Conservation (phyloP, 1,140 invertebrate species). For the Drosophila subpulchrella region DNA sequence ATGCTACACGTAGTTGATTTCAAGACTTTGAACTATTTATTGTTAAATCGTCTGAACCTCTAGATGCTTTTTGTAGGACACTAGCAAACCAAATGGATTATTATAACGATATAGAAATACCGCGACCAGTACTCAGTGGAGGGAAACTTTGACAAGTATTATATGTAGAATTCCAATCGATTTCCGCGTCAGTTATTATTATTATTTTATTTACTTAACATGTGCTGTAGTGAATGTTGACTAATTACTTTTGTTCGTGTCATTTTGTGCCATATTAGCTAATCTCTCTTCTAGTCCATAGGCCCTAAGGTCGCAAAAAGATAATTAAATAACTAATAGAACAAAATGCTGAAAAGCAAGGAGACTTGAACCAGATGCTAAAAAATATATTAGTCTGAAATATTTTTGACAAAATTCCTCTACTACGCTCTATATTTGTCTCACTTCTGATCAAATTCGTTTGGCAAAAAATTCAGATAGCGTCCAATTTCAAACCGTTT, state of each 20-base stretch:
- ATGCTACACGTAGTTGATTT: slow-evolving; percentile 64
- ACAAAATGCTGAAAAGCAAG: slow-evolving; percentile 15
- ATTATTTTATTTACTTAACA: slow-evolving; percentile 64
- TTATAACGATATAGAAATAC: slow-evolving; percentile 51
- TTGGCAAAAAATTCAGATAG: slow-evolving; percentile 10
- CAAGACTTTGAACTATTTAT: slow-evolving; percentile 64
- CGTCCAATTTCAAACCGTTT: slow-evolving; percentile 43
- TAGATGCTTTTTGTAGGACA: slow-evolving; percentile 66
- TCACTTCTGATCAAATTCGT: slow-evolving; percentile 15
- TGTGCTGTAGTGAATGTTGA: slow-evolving; percentile 78
- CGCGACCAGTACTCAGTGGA: slow-evolving; percentile 75
- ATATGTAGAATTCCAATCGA: slow-evolving; percentile 78
- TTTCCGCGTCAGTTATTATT: slow-evolving; percentile 39
- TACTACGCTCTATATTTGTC: slow-evolving; percentile 7
- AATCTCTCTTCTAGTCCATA: slow-evolving; percentile 52
- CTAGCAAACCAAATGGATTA: slow-evolving; percentile 33
- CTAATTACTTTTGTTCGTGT: slow-evolving; percentile 69
- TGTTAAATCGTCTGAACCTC: slow-evolving; percentile 65
- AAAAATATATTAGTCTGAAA: slow-evolving; percentile 20
- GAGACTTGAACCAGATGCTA: slow-evolving; percentile 45
- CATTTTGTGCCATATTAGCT: slow-evolving; percentile 74
- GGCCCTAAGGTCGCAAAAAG: slow-evolving; percentile 43
- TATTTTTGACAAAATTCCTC: slow-evolving; percentile 33
- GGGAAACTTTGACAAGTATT: slow-evolving; percentile 75
- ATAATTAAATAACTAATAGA: slow-evolving; percentile 19